phyloP scores from a whole-genome alignment of 2,888 invertebrate species.

The Cylloceria caligata region DNA sequence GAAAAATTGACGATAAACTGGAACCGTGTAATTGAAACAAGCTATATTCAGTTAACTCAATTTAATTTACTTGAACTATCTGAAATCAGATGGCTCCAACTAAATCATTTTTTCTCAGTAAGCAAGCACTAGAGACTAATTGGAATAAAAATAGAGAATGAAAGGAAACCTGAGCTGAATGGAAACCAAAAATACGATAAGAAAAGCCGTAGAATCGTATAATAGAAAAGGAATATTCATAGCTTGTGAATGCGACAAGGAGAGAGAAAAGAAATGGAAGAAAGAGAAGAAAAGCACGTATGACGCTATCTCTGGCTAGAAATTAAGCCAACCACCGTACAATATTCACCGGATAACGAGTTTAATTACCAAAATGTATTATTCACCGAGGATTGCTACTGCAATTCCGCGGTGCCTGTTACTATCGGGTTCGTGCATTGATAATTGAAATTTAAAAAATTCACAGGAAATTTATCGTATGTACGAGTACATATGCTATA shows the following conservation, averaged over 20 bases:
- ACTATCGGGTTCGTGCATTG: background rate
- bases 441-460: constrained; percentile 9
- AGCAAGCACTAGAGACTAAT: background rate
- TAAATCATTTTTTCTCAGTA: background rate
- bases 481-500: background rate
- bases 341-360: constrained; percentile 48
- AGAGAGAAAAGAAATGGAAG: background rate
- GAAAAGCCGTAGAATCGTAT: background rate
- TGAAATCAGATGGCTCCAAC: too few relatives aligned
- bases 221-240: constrained; percentile 44
- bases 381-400: constrained; percentile 20
- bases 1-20: too few relatives aligned
- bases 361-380: constrained; percentile 59
- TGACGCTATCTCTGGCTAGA: constrained; percentile 28
- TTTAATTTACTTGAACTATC: too few relatives aligned
- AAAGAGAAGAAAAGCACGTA: constrained; percentile 39
- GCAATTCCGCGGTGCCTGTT: background rate
- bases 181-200: background rate
- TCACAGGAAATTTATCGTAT: background rate
- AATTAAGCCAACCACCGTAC: constrained; percentile 6
- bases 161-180: background rate
- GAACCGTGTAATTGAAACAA: too few relatives aligned
- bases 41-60: too few relatives aligned
- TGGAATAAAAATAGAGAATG: constrained; percentile 11
- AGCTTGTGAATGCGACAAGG: background rate